phyloP scores from a whole-genome alignment of 2,888 invertebrate genomes.

The Cephus nigrinus region DNA sequence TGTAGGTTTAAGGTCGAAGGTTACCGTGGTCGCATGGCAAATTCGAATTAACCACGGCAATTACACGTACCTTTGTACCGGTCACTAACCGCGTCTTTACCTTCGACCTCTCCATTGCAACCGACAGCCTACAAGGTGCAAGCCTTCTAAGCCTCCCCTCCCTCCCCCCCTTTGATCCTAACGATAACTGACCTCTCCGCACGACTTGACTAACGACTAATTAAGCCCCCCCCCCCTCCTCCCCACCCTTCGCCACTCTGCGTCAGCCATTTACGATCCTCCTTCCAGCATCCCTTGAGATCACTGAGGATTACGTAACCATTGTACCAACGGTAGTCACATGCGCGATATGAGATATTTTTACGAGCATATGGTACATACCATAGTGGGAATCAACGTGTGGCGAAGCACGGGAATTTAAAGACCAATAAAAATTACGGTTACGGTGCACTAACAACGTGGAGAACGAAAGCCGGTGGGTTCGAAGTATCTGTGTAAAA shows the following conservation, averaged over 20 bases:
- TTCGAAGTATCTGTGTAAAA: not conserved
- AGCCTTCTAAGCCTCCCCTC: too few relatives aligned
- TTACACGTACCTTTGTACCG: constrained; percentile 41
- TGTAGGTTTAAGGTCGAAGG: not conserved
- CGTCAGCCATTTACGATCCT: not conserved
- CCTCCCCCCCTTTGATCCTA: not conserved
- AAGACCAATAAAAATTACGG: not conserved
- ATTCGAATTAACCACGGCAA: constrained; percentile 50
- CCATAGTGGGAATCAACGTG: not conserved
- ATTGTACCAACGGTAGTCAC: not conserved
- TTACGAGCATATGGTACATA: not conserved
- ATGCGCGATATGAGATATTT: not conserved
- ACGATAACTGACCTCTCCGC: not conserved
- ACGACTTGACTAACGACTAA: not conserved
- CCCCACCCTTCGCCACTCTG: too few relatives aligned
- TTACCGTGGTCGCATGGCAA: constrained; percentile 18
- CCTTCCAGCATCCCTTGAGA: not conserved
- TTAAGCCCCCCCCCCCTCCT: not conserved
- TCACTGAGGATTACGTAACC: not conserved
- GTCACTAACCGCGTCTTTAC: not conserved
- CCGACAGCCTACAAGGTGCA: too few relatives aligned
- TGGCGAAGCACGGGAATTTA: not conserved
- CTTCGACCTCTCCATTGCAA: not conserved
- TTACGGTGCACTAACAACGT: too few relatives aligned
- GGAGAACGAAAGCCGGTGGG: not conserved